These are phyloP conservation scores for Carduelis carduelis DNA, from an alignment of 2,797 vertebrate genomes.

Conservation along the genomic window DNA sequence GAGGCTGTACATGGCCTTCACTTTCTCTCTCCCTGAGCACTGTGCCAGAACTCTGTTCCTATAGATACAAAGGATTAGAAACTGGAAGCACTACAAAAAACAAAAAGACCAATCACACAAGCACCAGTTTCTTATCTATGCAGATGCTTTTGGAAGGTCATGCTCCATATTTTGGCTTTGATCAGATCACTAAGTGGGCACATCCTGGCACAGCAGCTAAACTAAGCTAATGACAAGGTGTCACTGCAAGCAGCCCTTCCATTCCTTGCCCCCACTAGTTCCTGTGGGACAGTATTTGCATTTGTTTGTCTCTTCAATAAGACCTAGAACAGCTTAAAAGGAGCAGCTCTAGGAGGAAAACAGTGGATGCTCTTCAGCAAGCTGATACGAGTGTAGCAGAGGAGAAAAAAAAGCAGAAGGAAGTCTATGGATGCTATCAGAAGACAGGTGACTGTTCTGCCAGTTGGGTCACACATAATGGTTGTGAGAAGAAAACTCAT, in stretches of 20 bases:
- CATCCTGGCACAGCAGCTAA: background rate
- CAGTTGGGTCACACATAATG: background rate
- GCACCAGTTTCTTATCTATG: background rate
- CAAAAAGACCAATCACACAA: background rate
- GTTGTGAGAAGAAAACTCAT: background rate
- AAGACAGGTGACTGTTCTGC: background rate
- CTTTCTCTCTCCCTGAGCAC: background rate
- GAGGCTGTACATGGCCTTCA: background rate
- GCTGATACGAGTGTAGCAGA: background rate
- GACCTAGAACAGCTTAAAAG: background rate
- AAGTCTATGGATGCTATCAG: background rate
- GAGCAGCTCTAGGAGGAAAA: background rate
- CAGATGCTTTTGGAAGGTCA: background rate
- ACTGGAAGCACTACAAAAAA: background rate
- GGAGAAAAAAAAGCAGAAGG: background rate
- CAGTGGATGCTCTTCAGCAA: background rate
- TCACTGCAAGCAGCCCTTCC: background rate
- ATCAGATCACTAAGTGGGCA: background rate
- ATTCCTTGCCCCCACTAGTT: background rate
- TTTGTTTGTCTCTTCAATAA: background rate
- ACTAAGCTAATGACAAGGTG: background rate
- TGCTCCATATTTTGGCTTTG: rapidly evolving
- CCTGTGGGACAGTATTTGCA: background rate
- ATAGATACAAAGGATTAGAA: background rate
- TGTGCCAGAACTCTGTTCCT: background rate